These are phyloP conservation scores for Notoglanidium macrostoma DNA, from an alignment of 2,797 vertebrate species.

Conservation along the genomic window DNA sequence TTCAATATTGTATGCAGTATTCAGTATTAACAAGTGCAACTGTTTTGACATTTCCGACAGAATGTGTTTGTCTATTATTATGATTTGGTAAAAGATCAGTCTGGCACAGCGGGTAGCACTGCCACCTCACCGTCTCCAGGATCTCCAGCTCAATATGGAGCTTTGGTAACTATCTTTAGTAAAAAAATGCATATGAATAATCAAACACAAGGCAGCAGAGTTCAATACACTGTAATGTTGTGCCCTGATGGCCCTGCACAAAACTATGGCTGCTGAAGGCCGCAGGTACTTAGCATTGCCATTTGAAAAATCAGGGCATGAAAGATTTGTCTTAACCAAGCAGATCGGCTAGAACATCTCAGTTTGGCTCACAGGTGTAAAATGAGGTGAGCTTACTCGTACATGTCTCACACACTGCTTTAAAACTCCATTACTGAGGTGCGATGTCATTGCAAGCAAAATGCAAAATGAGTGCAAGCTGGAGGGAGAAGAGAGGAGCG, in stretches of 20 bases:
- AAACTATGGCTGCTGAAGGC: slow-evolving; percentile 36
- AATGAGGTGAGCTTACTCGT: slow-evolving; percentile 19
- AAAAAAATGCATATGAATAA: slow-evolving; percentile 43
- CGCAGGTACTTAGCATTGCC: slow-evolving; percentile 25
- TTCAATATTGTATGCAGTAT: background rate
- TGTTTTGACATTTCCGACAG: background rate
- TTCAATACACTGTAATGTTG: slow-evolving; percentile 31
- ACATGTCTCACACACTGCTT: slow-evolving; percentile 35
- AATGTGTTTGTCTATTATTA: background rate
- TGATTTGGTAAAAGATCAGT: background rate
- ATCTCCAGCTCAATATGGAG: background rate
- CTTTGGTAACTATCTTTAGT: background rate
- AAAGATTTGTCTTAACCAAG: slow-evolving; percentile 27
- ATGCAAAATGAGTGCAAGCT: background rate
- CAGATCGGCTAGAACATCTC: slow-evolving; percentile 21
- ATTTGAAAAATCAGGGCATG: slow-evolving; percentile 42
- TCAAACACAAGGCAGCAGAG: slow-evolving; percentile 42
- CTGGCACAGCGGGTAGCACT: background rate
- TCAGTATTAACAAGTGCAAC: background rate
- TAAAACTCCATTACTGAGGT: slow-evolving; percentile 23
- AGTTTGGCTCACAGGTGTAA: slow-evolving; percentile 23
- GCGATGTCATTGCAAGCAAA: slow-evolving; percentile 25
- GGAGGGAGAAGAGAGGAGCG: background rate
- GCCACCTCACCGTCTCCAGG: background rate
- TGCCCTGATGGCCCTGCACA: slow-evolving; percentile 47